A percentile compares a stretch with the other conserved stretches of the same genome.
Conservation (phyloP, 2,888 invertebrate species). For the Serripes groenlandicus region DNA sequence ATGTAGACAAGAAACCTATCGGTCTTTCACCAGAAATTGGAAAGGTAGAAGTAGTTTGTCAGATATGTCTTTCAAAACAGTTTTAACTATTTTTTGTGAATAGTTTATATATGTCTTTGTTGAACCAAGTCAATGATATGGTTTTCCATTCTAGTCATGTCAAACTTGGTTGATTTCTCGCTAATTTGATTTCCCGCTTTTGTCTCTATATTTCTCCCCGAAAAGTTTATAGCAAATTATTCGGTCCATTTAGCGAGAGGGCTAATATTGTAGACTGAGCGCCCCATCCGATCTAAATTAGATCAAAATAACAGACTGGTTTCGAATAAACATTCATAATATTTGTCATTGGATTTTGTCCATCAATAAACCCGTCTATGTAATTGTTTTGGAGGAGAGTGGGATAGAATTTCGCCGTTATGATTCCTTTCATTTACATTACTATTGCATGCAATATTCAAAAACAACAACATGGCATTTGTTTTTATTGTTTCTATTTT, state of each 20-base stretch:
- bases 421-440: no score
- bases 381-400: background rate
- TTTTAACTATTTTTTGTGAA: no score
- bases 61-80: no score
- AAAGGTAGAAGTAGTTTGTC: no score
- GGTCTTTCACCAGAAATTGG: no score
- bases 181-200: slow-evolving; percentile 50
- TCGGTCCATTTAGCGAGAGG: background rate
- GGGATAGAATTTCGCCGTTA: no score
- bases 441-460: no score
- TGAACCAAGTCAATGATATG: no score
- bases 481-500: no score
- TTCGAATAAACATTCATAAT: slow-evolving; percentile 13
- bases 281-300: slow-evolving; percentile 16
- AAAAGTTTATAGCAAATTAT: slow-evolving; percentile 7
- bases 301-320: slow-evolving; percentile 12
- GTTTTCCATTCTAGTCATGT: slow-evolving; percentile 51
- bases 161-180: slow-evolving; percentile 39
- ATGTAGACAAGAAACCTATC: no score
- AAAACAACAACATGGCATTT: no score
- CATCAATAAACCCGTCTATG: slow-evolving; percentile 12
- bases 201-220: slow-evolving; percentile 21
- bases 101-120: no score
- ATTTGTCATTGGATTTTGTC: slow-evolving; percentile 9
- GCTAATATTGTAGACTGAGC: slow-evolving; percentile 12